These are phyloP conservation scores for Chaetodon trifasciatus DNA, from an alignment of 2,797 vertebrate genomes.

Conservation along the genomic window DNA sequence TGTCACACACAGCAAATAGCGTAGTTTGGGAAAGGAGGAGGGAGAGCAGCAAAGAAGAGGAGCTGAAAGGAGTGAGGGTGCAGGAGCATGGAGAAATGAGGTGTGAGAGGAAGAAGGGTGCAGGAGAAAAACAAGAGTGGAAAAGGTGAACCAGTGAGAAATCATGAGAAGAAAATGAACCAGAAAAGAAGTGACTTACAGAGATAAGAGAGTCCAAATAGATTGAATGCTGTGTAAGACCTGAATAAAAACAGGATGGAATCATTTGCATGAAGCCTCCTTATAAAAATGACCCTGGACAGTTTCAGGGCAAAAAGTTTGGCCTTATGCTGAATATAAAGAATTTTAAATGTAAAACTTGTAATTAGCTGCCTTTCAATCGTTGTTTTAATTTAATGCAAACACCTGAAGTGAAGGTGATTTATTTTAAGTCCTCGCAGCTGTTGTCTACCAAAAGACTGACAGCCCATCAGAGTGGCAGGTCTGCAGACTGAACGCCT, in stretches of 20 bases:
- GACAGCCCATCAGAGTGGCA: neutral
- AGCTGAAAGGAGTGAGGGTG: neutral
- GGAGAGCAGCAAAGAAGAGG: too few species aligned
- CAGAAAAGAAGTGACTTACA: neutral
- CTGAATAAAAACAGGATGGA: too few species aligned
- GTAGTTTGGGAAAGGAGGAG: neutral
- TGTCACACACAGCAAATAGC: neutral
- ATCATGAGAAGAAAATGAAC: neutral
- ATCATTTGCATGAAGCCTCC: too few species aligned
- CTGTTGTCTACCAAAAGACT: neutral
- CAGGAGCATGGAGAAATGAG: neutral
- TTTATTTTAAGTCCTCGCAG: neutral
- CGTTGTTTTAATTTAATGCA: too few species aligned
- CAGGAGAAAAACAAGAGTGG: neutral
- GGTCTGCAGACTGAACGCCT: constrained; percentile 12
- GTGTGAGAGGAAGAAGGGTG: neutral
- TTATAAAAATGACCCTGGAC: too few species aligned
- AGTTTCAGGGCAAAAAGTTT: too few species aligned
- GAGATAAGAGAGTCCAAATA: neutral
- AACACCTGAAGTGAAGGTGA: neutral
- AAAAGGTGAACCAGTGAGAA: neutral
- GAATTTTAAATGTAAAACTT: too few species aligned
- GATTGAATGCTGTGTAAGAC: too few species aligned
- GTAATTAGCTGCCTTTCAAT: too few species aligned
- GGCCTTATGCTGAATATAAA: neutral